Evolutionary conservation across 2,113 vertebrate genomes (phyloP).

Genomic region (Pantherophis guttatus): DNA sequence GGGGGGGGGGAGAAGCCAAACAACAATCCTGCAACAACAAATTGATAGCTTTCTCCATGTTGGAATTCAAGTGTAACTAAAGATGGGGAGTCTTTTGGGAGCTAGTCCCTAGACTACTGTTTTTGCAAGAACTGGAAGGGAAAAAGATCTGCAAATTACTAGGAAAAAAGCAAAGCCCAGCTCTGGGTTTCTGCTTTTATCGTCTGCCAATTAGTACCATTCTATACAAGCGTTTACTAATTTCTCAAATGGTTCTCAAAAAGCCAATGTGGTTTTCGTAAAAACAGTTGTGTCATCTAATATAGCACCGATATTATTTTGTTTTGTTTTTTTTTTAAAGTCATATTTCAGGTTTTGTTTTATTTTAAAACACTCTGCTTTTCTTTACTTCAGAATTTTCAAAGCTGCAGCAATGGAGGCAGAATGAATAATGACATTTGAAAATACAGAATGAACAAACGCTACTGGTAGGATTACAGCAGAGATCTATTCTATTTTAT

Average conservation of each 20-base stretch:
- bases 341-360: neutral
- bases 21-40: neutral
- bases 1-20: neutral
- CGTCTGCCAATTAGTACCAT: neutral
- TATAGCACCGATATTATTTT: neutral
- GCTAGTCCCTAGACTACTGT: too few relatives aligned
- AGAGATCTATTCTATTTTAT: neutral
- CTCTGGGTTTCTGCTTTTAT: neutral
- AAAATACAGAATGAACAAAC: neutral
- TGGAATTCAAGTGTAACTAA: neutral
- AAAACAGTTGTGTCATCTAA: neutral
- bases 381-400: neutral
- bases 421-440: neutral
- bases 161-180: neutral
- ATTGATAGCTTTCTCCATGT: neutral
- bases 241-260: neutral
- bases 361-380: neutral
- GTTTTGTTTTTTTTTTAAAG: neutral
- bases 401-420: neutral
- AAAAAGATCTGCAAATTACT: neutral
- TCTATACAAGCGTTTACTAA: neutral
- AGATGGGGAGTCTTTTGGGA: neutral
- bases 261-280: neutral
- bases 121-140: neutral
- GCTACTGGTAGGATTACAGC: neutral